phyloP scores from a whole-genome alignment of 2,888 invertebrate genomes.

The Cheilosia impressa region DNA sequence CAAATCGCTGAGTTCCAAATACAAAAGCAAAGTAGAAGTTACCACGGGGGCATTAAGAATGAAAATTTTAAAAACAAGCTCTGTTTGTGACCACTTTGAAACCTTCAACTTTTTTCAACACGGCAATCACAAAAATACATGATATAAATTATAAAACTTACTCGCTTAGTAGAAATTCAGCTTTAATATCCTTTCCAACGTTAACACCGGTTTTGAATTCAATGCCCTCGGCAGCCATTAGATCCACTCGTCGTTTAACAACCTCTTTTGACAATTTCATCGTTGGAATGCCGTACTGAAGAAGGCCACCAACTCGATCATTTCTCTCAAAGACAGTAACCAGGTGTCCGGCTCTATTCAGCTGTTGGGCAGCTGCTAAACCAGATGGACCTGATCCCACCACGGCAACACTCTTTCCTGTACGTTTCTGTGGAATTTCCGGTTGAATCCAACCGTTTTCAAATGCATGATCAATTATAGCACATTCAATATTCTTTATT shows the following conservation, averaged over 20 bases:
- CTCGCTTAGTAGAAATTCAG: conserved; percentile 87
- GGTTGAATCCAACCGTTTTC: conserved; percentile 97
- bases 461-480: conserved; percentile 99
- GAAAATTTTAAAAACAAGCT: background rate
- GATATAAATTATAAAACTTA: conserved; percentile 83
- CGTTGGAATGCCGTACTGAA: conserved; percentile 99
- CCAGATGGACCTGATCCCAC: conserved; percentile 98
- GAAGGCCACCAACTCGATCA: conserved; percentile 96
- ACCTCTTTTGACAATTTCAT: conserved; percentile 99
- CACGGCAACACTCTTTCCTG: conserved; percentile 93
- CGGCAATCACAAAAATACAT: too few species aligned
- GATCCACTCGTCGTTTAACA: conserved; percentile 93
- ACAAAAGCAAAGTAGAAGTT: background rate
- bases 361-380: conserved; percentile 97
- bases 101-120: background rate
- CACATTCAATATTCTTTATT: conserved; percentile 99
- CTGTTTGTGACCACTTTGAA: background rate
- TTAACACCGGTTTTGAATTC: conserved; percentile 94
- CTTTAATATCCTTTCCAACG: conserved; percentile 95
- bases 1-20: background rate
- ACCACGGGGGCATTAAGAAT: background rate
- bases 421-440: conserved; percentile 89
- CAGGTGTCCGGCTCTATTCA: conserved; percentile 97
- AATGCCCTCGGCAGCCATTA: conserved; percentile 95
- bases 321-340: conserved; percentile 99